These are phyloP conservation scores for Notechis scutatus DNA, from an alignment of 2,113 vertebrate genomes.

Conservation along the genomic window DNA sequence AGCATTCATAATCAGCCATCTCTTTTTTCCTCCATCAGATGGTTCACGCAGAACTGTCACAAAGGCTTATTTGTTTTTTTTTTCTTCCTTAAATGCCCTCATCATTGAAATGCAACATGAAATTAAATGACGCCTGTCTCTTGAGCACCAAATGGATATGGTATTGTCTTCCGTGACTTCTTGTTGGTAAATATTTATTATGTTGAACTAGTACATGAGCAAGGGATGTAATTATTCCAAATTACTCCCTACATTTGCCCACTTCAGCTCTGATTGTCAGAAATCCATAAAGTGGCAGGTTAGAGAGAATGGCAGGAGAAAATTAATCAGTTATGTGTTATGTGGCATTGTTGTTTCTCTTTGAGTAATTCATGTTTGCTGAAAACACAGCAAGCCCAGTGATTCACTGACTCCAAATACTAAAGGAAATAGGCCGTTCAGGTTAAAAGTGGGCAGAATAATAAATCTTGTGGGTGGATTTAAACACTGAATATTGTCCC, in stretches of 20 bases:
- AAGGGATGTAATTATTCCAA: slow-evolving; percentile 60
- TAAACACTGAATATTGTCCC: not conserved
- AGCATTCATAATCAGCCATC: slow-evolving; percentile 20
- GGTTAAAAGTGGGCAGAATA: slow-evolving; percentile 39
- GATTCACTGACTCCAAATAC: slow-evolving; percentile 32
- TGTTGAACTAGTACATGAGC: slow-evolving; percentile 54
- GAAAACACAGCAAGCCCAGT: slow-evolving; percentile 28
- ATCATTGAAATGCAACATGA: slow-evolving; percentile 42
- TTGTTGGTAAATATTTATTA: slow-evolving; percentile 66
- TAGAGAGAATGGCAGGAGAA: slow-evolving; percentile 42
- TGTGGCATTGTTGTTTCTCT: slow-evolving; percentile 6
- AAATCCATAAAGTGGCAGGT: slow-evolving; percentile 26
- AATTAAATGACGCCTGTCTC: slow-evolving; percentile 33
- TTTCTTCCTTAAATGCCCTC: slow-evolving; percentile 34
- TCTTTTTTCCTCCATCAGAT: not conserved
- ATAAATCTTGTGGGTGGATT: not conserved
- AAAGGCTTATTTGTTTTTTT: slow-evolving; percentile 31
- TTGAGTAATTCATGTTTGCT: slow-evolving; percentile 43
- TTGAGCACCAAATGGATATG: slow-evolving; percentile 35
- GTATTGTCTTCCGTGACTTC: slow-evolving; percentile 46
- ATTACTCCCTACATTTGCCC: slow-evolving; percentile 23
- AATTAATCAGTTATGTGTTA: slow-evolving; percentile 24
- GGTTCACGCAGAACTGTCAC: slow-evolving; percentile 22
- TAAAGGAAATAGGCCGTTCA: slow-evolving; percentile 41
- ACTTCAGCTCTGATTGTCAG: slow-evolving; percentile 19